Percentiles rank a stretch among this genome's conserved stretches.
Conservation (phyloP, 2,888 invertebrate species). For the Macroteleia sp. region DNA sequence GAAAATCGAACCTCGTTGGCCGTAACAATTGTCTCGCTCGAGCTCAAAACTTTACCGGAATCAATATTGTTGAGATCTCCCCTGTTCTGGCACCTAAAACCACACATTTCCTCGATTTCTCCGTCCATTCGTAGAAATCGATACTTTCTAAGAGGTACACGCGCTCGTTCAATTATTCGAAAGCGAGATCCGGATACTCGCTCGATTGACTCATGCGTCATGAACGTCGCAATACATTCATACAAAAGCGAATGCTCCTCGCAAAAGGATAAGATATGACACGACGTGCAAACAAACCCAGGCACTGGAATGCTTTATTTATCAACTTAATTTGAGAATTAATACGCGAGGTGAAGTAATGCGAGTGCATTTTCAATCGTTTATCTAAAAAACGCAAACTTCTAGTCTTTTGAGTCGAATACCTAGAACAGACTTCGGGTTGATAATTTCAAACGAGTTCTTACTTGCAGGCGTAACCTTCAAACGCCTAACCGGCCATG, state of each 20-base stretch:
- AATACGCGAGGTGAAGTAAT: not conserved
- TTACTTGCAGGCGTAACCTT: conserved; percentile 7
- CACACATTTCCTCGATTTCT: conserved; percentile 47
- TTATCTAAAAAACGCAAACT: not conserved
- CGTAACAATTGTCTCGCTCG: conserved; percentile 31
- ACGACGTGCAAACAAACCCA: not conserved
- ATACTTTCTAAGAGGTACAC: conserved; percentile 57
- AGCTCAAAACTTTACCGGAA: conserved; percentile 32
- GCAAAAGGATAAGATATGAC: conserved; percentile 5
- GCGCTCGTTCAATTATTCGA: conserved; percentile 56
- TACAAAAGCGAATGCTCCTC: not conserved
- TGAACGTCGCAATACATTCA: conserved; percentile 20
- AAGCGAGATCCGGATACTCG: conserved; percentile 51
- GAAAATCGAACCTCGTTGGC: conserved; percentile 10
- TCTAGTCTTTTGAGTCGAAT: not conserved
- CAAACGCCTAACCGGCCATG: conserved; percentile 1
- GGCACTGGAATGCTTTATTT: not conserved
- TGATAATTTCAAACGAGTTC: conserved; percentile 9
- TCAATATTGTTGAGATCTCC: conserved; percentile 50
- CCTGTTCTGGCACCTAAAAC: conserved; percentile 23
- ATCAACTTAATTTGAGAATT: conserved; percentile 17
- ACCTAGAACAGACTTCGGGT: not conserved
- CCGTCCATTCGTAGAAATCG: conserved; percentile 55
- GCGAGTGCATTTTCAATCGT: not conserved
- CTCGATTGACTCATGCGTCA: conserved; percentile 52